Base-by-base conservation (phyloP, 2,888 invertebrate genomes). In the Gastracanthus pulcherrimus region DNA sequence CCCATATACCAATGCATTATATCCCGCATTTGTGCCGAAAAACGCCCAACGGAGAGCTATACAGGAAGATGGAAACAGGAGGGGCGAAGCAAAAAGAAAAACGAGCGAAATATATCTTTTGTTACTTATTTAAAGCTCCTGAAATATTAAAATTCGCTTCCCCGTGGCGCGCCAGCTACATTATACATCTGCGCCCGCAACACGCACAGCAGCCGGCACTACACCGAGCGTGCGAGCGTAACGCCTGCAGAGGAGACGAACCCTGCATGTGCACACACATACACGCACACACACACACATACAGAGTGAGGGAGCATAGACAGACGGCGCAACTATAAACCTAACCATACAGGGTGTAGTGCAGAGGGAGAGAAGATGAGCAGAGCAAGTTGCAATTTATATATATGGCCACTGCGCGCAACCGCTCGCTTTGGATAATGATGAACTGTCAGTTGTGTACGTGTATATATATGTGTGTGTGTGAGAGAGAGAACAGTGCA, bases 121-220 rank as follows among this genome's bases (percentile, higher is more conserved):
- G 64, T 64, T n/a, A 38, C 64, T 64, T 64, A 38, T 64, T 64
- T 64, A 64, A 64, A 36, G 34, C 36, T 19, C 2, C 64, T 64
- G 19, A 64, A 64, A 36, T 64, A 64, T 64, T 19, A 64, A 64
- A 34, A 64, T 19, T 34, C 34, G 36, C 19, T 6, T 16, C 13
- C 3, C 23, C 23, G 7, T n/a, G n/a, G n/a, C 19, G 36, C 36
- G 7, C 23, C 62, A 6, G 34, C 62, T 36, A 6, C 36, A 36
- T 34, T n/a, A n/a, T n/a, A n/a, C n/a, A n/a, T n/a, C n/a, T n/a
- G n/a, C n/a, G n/a, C n/a, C n/a, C n/a, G n/a, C n/a, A n/a, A n/a
- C n/a, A n/a, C n/a, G n/a, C n/a, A n/a, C n/a, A n/a, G n/a, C n/a
- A n/a, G n/a, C n/a, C n/a, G n/a, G n/a, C n/a, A n/a, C n/a, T n/a